Conservation (phyloP, 2,113 vertebrate genomes). For the Indri indri region DNA sequence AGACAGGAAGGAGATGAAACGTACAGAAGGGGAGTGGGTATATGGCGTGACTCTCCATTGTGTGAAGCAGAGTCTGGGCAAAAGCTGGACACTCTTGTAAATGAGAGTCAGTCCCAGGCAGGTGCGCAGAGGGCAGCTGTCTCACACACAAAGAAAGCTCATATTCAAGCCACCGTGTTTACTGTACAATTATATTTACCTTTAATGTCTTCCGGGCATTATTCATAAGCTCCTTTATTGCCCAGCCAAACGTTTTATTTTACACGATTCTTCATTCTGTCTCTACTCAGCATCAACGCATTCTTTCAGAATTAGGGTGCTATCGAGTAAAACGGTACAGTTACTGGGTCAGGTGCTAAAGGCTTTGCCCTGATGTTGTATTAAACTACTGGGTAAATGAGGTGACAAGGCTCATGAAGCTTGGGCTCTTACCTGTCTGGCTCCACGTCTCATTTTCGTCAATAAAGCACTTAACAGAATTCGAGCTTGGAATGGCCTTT, state of each 20-base stretch:
- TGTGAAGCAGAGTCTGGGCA: background rate
- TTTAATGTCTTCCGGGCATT: conserved; percentile 65
- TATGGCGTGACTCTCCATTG: background rate
- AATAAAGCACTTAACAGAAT: background rate
- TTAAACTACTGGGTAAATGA: background rate
- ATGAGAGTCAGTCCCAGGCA: conserved; percentile 50
- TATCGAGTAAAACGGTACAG: background rate
- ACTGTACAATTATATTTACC: conserved; percentile 74
- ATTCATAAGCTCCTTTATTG: conserved; percentile 66
- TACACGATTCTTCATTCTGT: background rate
- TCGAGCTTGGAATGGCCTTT: background rate
- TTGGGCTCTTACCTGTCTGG: background rate
- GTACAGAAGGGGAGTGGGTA: background rate
- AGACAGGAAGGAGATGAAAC: background rate
- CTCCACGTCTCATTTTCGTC: background rate
- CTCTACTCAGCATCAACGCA: background rate
- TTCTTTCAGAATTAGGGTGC: background rate
- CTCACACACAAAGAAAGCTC: conserved; percentile 53
- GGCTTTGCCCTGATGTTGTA: background rate
- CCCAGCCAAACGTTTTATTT: conserved; percentile 54
- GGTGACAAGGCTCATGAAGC: background rate
- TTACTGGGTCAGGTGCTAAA: background rate
- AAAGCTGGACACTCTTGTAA: conserved; percentile 46
- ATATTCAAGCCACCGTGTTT: conserved; percentile 73
- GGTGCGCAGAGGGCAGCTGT: conserved; percentile 79